phyloP scores from a whole-genome alignment of 2,113 vertebrate genomes.

The Epinephelus cyanopodus region DNA sequence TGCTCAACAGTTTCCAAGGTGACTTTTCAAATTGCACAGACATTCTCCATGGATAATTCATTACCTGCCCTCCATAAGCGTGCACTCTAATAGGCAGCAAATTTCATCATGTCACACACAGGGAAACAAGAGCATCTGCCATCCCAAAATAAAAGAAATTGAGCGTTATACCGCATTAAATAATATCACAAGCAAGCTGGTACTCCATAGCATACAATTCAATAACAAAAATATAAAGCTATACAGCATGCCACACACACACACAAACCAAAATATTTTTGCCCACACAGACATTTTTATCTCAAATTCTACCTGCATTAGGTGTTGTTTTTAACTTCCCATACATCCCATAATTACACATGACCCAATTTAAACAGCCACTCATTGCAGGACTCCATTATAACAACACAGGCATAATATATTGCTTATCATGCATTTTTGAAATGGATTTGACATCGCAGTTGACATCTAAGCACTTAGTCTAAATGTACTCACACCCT shows the following conservation, averaged over 20 bases:
- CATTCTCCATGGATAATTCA: conserved; percentile 80
- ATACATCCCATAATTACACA: conserved; percentile 51
- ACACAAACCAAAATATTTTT: neutral
- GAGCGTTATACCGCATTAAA: conserved; percentile 34
- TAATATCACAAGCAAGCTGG: conserved; percentile 18
- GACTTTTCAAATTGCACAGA: conserved; percentile 79
- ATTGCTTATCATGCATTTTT: conserved; percentile 75
- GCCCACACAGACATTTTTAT: neutral
- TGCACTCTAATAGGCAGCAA: conserved; percentile 73
- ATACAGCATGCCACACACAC: neutral
- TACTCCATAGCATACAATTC: neutral
- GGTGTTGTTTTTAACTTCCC: conserved; percentile 39
- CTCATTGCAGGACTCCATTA: conserved; percentile 41
- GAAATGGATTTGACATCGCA: conserved; percentile 69
- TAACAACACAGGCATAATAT: conserved; percentile 56
- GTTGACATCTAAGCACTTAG: conserved; percentile 74
- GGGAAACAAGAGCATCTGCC: conserved; percentile 71
- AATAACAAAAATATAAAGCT: neutral
- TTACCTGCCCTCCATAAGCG: conserved; percentile 74
- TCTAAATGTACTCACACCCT: conserved; percentile 58
- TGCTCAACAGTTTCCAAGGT: conserved; percentile 83
- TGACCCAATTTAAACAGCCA: conserved; percentile 68
- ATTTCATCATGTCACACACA: conserved; percentile 77
- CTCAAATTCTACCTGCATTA: neutral
- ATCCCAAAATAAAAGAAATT: conserved; percentile 56